A percentile compares a stretch with the other conserved stretches of the same genome.
phyloP scores from a whole-genome alignment of 2,797 vertebrate genomes.

The Stomatorhinus walkeri region DNA sequence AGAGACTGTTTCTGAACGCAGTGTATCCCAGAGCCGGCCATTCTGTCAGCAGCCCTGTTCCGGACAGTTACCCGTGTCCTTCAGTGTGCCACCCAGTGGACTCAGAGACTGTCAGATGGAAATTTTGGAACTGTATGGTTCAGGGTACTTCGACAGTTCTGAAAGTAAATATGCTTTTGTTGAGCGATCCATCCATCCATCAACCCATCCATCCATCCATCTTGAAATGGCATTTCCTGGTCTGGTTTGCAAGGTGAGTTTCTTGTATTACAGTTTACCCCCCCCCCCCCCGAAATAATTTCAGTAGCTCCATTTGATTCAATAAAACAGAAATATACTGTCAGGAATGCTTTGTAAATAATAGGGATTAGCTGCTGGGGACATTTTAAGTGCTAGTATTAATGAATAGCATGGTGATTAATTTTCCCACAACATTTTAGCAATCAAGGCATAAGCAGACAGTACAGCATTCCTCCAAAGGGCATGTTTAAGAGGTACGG shows the following conservation, averaged over 20 bases:
- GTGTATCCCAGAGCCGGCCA: neutral
- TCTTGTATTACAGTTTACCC: neutral
- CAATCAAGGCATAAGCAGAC: neutral
- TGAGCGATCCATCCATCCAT: neutral
- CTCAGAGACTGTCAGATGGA: neutral
- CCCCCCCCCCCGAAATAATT: neutral
- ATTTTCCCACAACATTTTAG: neutral
- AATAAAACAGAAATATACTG: constrained; percentile 3
- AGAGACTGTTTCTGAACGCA: neutral
- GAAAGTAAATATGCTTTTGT: neutral
- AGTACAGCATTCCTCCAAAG: neutral
- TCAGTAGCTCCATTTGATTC: neutral
- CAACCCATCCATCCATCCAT: neutral
- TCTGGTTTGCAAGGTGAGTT: neutral
- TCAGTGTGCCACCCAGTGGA: neutral
- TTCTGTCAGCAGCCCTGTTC: neutral
- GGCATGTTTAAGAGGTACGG: neutral
- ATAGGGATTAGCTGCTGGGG: neutral
- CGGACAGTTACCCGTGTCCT: neutral
- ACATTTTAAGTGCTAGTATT: neutral
- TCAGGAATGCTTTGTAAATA: neutral
- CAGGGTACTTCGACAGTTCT: neutral
- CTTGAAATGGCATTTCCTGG: neutral
- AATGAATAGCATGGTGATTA: neutral
- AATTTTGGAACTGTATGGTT: neutral